A percentile compares a stretch with the other conserved stretches of the same genome.
These are phyloP conservation scores for Crocuta crocuta DNA, from an alignment of 2,113 vertebrate species.

Conservation along the genomic window DNA sequence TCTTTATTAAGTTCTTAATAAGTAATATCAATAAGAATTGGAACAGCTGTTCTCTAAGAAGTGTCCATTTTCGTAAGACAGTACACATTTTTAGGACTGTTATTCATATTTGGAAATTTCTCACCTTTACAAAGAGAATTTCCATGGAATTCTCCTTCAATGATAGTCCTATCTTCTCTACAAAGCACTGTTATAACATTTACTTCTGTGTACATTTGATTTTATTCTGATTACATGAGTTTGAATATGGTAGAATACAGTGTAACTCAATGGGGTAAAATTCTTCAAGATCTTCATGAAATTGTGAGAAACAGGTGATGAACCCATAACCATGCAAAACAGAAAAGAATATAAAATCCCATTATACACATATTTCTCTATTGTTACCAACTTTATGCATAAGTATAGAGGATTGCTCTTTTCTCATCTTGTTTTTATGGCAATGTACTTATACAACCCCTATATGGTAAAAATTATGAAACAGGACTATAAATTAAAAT, in stretches of 20 bases:
- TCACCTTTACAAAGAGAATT: not conserved
- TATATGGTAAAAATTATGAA: not conserved
- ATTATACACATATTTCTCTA: not conserved
- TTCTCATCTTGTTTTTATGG: not conserved
- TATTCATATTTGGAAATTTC: not conserved
- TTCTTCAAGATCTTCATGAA: not conserved
- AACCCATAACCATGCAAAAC: not conserved
- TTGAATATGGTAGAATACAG: not conserved
- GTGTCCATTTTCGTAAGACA: not conserved
- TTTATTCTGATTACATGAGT: not conserved
- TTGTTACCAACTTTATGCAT: not conserved
- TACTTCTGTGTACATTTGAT: not conserved
- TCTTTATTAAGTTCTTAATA: not conserved
- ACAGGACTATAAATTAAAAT: not conserved
- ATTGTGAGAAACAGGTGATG: not conserved
- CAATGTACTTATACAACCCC: not conserved
- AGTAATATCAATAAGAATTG: not conserved
- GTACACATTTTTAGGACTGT: not conserved
- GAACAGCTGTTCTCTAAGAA: not conserved
- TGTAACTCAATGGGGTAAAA: not conserved
- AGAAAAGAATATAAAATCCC: not conserved
- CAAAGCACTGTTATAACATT: not conserved
- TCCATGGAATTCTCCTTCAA: not conserved
- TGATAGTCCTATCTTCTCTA: not conserved
- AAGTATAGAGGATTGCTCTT: not conserved